Base-by-base conservation (phyloP, 2,888 invertebrate genomes). In the Thereva nobilitata region DNA sequence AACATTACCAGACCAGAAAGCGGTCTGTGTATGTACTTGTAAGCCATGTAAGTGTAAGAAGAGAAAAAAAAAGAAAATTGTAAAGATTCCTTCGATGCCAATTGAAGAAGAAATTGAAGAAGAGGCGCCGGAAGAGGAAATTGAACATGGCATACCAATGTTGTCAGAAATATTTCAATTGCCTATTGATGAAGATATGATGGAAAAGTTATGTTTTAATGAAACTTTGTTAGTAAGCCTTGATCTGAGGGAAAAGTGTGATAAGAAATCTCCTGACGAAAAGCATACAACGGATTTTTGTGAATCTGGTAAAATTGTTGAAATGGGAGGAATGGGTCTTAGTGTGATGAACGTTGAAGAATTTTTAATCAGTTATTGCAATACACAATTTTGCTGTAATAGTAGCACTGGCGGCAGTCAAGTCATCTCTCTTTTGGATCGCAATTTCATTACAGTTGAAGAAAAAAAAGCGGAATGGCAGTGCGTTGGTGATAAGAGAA, bases 381-480 rank as follows among this genome's bases (percentile, higher is more conserved):
- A 54, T 37, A 47, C 57, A 37, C 57, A 65, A 54, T 50, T 65
- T 12, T 45, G 54, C 5, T 38, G 38, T 10, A 49, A 68, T 35
- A 23, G 40, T 3, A 35, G 57, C 37, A 8, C 23, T 6, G 42
- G 38, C 3, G 10, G 10, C 7, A 10, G 37, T 23, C 53, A 45
- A 50, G 44, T 64, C 45, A 10, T 64, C 35, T 40, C 64, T 37
- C 53, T 65, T 8, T 37, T 41, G n/a, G 53, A 64, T 10, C 47
- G 35, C 3, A n/a, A 53, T 34, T 42, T 68, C 8, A 65, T 53
- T 6, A 2, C 65, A 4, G 38, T 68, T n/a, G 64, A 68, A 35
- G 68, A 68, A 23, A 68, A 61, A 42, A 59, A 38, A 7, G 47
- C 53, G 8, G 65, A 68, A n/a, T 40, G 8, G 41, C n/a, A 40